Conservation (phyloP, 2,888 invertebrate species). For the Antheraea assamensis region DNA sequence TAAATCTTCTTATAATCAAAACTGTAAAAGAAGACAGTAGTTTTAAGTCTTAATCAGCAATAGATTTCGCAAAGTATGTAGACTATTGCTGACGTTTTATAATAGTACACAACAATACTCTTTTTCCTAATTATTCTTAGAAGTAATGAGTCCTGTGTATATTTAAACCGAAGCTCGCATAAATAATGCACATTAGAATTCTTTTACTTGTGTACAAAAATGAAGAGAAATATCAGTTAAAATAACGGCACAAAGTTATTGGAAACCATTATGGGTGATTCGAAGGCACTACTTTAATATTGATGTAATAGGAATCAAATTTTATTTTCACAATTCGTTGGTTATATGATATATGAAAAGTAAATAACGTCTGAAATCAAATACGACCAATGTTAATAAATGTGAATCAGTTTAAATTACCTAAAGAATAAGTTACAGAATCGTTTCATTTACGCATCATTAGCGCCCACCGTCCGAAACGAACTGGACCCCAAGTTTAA, state of each 20-base stretch:
- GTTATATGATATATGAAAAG: background rate
- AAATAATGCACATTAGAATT: background rate
- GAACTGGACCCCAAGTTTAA: slow-evolving; percentile 59
- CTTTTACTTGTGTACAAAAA: background rate
- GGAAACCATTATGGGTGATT: background rate
- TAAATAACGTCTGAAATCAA: background rate
- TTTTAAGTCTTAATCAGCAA: too few species aligned
- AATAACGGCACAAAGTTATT: background rate
- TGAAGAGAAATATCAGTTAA: background rate
- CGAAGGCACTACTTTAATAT: background rate
- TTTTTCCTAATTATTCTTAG: background rate
- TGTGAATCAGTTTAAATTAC: slow-evolving; percentile 9
- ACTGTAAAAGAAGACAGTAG: too few species aligned
- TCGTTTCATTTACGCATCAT: slow-evolving; percentile 69
- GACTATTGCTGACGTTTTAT: too few species aligned
- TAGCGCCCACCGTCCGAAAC: slow-evolving; percentile 68
- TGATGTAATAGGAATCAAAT: background rate
- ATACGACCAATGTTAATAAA: background rate
- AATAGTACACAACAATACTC: background rate
- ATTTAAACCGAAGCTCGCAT: background rate
- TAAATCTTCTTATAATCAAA: too few species aligned
- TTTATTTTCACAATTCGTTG: background rate
- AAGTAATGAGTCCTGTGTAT: background rate
- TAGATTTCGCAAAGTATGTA: too few species aligned
- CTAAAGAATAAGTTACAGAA: slow-evolving; percentile 50